Evolutionary conservation across 2,888 invertebrate genomes (phyloP).

Genomic region (Bellardia bayeri): DNA sequence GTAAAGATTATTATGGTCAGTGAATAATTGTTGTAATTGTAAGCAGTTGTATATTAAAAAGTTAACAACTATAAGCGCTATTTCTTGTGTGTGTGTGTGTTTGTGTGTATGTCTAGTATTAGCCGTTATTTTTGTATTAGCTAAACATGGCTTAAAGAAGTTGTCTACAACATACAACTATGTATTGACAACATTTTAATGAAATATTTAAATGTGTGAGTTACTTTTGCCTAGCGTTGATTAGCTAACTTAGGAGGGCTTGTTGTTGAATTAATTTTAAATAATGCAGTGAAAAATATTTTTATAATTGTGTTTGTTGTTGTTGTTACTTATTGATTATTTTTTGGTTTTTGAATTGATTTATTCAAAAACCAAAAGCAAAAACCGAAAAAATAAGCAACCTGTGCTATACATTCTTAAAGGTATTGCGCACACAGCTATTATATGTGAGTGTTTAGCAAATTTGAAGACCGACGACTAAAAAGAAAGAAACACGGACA

Average conservation of each 20-base stretch:
- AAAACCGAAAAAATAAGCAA: not conserved
- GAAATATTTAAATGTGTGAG: constrained; percentile 1
- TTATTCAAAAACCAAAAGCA: constrained; percentile 34
- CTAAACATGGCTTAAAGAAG: constrained; percentile 39
- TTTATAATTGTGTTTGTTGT: constrained; percentile 56
- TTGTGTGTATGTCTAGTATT: not conserved
- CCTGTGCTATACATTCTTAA: constrained; percentile 66
- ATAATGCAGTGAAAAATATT: constrained; percentile 53
- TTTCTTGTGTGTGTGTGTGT: not conserved
- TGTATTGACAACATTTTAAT: not conserved
- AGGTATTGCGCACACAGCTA: constrained; percentile 33
- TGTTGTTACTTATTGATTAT: constrained; percentile 49
- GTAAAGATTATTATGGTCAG: constrained; percentile 59
- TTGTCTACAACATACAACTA: not conserved
- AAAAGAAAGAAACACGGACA: constrained; percentile 25
- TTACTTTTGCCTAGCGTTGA: constrained; percentile 3
- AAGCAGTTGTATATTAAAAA: constrained; percentile 7
- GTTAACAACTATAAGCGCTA: not conserved
- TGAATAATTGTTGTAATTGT: constrained; percentile 39
- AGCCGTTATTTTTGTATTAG: constrained; percentile 6
- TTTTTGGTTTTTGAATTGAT: constrained; percentile 53
- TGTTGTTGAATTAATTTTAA: constrained; percentile 58
- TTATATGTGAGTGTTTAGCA: constrained; percentile 19
- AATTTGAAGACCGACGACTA: constrained; percentile 1
- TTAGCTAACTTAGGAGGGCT: not conserved